Conservation (phyloP, 2,113 vertebrate genomes). For the Platysternon megacephalum region DNA sequence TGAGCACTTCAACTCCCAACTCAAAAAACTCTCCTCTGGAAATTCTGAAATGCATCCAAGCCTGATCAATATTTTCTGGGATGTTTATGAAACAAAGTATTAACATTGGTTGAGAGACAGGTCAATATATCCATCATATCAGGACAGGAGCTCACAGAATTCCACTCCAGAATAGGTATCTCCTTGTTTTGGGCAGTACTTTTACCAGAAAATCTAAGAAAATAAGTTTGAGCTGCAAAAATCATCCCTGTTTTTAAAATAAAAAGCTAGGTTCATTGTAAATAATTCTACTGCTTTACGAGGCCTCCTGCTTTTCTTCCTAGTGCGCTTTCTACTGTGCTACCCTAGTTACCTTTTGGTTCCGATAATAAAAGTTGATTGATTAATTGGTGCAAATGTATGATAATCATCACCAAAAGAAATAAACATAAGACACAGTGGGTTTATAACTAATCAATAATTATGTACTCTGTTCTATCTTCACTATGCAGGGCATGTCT, state of each 20-base stretch:
- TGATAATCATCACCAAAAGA: constrained; percentile 64
- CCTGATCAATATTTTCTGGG: constrained; percentile 13
- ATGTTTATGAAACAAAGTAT: background rate
- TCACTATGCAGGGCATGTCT: constrained; percentile 59
- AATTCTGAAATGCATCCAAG: background rate
- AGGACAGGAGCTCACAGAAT: background rate
- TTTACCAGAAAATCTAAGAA: background rate
- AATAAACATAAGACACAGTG: constrained; percentile 69
- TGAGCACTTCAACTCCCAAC: background rate
- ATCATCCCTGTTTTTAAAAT: background rate
- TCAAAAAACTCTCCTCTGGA: background rate
- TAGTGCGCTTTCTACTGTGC: background rate
- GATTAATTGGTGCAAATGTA: constrained; percentile 63
- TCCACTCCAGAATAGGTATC: background rate
- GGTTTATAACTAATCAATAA: constrained; percentile 76
- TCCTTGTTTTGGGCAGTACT: background rate
- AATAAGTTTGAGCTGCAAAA: constrained; percentile 1
- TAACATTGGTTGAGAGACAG: background rate
- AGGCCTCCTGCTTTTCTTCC: background rate
- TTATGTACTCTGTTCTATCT: constrained; percentile 61
- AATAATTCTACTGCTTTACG: background rate
- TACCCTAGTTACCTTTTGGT: constrained; percentile 40
- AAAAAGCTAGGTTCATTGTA: background rate
- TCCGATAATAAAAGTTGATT: constrained; percentile 47
- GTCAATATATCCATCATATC: background rate